Evolutionary conservation across 2,797 vertebrate genomes (phyloP).

Genomic region (Lemur catta): DNA sequence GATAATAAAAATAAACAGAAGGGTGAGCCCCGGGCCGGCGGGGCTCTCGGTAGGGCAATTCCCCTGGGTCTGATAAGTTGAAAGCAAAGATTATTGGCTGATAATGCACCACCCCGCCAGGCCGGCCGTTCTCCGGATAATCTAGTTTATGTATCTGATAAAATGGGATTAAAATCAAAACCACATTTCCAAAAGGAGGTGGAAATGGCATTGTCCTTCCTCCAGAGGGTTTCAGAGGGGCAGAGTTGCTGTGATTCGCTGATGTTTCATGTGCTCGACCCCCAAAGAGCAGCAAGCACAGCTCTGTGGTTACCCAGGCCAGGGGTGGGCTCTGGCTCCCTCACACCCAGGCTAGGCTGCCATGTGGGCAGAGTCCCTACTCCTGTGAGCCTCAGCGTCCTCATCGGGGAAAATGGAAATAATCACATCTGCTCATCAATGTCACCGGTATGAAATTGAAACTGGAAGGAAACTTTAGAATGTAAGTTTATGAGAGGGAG

Average conservation of each 20-base stretch:
- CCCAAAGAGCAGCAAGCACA: accelerated
- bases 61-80: background rate
- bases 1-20: background rate
- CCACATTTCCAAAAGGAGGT: background rate
- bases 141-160: background rate
- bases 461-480: background rate
- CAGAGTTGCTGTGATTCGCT: accelerated
- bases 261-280: accelerated
- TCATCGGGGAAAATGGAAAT: background rate
- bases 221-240: background rate
- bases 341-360: accelerated
- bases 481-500: background rate
- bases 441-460: background rate
- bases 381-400: background rate
- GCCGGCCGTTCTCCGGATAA: background rate
- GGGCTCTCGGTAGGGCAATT: background rate
- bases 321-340: accelerated
- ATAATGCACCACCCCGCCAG: background rate
- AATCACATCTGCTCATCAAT: background rate
- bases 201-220: background rate
- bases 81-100: background rate
- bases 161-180: slow-evolving; percentile 43
- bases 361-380: accelerated
- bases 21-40: accelerated
- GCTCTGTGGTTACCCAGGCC: accelerated